A percentile compares a stretch with the other conserved stretches of the same genome.
These are phyloP conservation scores for Champsocephalus esox DNA, from an alignment of 2,797 vertebrate genomes.

Conservation along the genomic window DNA sequence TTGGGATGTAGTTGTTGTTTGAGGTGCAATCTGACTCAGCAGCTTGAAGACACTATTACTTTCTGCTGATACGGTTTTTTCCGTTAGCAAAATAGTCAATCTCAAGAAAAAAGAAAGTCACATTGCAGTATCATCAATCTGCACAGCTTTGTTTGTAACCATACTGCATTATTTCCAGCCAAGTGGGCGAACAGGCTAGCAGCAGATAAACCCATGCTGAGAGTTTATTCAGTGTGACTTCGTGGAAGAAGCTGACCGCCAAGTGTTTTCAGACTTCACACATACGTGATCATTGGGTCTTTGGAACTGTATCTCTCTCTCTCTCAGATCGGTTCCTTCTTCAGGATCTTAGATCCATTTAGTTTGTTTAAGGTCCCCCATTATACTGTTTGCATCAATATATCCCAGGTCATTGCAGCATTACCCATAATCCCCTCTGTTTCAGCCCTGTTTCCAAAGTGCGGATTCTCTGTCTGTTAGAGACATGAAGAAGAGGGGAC, in stretches of 20 bases:
- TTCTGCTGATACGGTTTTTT: not conserved
- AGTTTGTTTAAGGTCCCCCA: too few species aligned
- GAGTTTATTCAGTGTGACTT: constrained; percentile 6
- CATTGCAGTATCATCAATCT: not conserved
- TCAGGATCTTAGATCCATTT: constrained; percentile 91
- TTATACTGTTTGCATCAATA: too few species aligned
- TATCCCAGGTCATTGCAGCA: too few species aligned
- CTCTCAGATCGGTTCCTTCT: constrained; percentile 90
- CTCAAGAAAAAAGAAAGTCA: not conserved
- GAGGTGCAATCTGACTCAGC: too few species aligned
- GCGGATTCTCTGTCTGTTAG: too few species aligned
- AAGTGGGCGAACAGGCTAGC: constrained; percentile 23
- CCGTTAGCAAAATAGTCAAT: not conserved
- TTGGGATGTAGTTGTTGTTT: too few species aligned
- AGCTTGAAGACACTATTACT: too few species aligned
- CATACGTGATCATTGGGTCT: not conserved
- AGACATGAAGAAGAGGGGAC: too few species aligned
- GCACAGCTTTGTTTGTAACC: constrained; percentile 19
- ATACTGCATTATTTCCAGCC: constrained; percentile 17
- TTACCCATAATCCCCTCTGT: too few species aligned
- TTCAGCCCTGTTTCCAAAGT: too few species aligned
- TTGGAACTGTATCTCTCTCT: not conserved
- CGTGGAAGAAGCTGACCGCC: constrained; percentile 21
- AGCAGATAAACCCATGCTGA: not conserved
- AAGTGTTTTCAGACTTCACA: constrained; percentile 2